Evolutionary conservation across 2,113 vertebrate species (phyloP).

Genomic region (Mirza zaza): DNA sequence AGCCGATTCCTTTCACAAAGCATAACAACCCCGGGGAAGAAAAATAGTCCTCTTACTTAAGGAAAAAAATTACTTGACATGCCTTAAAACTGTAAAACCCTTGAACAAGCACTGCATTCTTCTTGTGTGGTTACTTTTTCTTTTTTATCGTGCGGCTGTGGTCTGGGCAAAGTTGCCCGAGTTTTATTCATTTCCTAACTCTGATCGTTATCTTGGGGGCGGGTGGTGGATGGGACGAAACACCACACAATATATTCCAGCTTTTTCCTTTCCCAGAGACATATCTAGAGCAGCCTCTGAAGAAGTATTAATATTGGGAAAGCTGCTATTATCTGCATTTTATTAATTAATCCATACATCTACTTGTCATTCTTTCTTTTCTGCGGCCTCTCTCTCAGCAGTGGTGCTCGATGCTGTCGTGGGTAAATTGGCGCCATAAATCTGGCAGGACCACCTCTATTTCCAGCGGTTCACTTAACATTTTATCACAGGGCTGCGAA

Average conservation of each 20-base stretch:
- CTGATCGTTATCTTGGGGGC: not conserved
- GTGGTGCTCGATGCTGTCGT: not conserved
- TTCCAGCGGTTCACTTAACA: slow-evolving; percentile 60
- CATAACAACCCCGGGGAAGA: not conserved
- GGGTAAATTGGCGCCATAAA: slow-evolving; percentile 74
- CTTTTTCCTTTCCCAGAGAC: slow-evolving; percentile 45
- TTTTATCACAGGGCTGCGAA: slow-evolving; percentile 62
- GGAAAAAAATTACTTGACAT: slow-evolving; percentile 7
- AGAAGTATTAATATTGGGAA: slow-evolving; percentile 49
- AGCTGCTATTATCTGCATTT: slow-evolving; percentile 68
- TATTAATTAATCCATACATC: slow-evolving; percentile 78
- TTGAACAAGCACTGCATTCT: slow-evolving; percentile 29
- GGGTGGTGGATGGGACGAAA: not conserved
- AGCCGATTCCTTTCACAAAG: not conserved
- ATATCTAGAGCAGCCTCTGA: not conserved
- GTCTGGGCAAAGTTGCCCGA: not conserved
- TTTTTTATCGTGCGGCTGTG: not conserved
- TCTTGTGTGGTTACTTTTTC: slow-evolving; percentile 9
- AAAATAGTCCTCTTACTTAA: not conserved
- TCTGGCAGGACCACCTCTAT: slow-evolving; percentile 44
- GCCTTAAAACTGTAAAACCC: slow-evolving; percentile 42
- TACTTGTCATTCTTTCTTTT: slow-evolving; percentile 67
- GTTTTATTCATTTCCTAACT: slow-evolving; percentile 58
- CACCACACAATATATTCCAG: not conserved
- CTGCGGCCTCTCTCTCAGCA: slow-evolving; percentile 38